These are phyloP conservation scores for Cephalopachus bancanus DNA, from an alignment of 2,797 vertebrate genomes.

Conservation along the genomic window DNA sequence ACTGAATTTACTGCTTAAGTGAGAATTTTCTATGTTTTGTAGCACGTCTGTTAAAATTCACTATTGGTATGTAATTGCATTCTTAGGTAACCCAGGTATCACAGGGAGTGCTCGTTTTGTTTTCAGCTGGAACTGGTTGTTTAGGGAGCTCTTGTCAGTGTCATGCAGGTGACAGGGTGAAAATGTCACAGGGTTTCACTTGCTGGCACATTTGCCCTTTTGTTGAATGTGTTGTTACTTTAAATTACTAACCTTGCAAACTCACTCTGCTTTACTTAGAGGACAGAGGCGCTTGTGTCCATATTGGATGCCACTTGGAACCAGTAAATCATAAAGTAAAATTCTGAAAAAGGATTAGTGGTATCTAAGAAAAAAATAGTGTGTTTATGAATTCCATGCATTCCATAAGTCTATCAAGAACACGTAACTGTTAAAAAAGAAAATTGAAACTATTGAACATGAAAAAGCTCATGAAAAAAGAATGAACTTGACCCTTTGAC, in stretches of 20 bases:
- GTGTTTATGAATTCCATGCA: background rate
- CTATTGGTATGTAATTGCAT: too few relatives aligned
- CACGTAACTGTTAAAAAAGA: background rate
- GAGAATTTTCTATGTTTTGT: background rate
- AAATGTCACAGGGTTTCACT: background rate
- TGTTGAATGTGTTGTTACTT: background rate
- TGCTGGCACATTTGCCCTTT: background rate
- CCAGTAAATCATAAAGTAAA: rapidly evolving
- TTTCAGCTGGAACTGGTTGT: background rate
- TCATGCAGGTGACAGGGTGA: background rate
- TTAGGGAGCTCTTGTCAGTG: background rate
- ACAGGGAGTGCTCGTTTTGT: background rate
- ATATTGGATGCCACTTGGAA: background rate
- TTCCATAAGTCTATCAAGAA: background rate
- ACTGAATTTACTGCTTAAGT: background rate
- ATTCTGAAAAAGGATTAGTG: too few relatives aligned
- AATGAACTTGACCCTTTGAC: background rate
- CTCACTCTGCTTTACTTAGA: background rate
- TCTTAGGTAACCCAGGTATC: background rate
- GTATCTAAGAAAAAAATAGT: background rate
- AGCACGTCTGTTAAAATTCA: background rate
- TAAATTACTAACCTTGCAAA: background rate
- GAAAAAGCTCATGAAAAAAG: slow-evolving; percentile 34
- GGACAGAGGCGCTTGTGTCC: background rate
- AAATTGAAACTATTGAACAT: background rate